These are phyloP conservation scores for Hymenopus coronatus DNA, from an alignment of 2,888 invertebrate genomes.

Conservation along the genomic window DNA sequence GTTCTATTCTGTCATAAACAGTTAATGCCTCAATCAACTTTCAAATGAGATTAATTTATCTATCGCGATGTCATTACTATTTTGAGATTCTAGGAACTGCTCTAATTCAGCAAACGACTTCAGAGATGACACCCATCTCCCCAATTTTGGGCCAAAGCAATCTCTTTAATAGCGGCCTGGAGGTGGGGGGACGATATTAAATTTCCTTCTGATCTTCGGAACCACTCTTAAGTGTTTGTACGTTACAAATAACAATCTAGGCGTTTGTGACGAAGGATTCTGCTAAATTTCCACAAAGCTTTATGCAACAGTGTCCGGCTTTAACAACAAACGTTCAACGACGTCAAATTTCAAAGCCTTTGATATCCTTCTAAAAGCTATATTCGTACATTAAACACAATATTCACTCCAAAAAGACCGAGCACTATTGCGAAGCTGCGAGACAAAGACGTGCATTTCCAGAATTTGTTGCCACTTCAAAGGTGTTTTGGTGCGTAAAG, in stretches of 20 bases:
- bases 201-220: neutral
- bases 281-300: neutral
- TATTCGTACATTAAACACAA: neutral
- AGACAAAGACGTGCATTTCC: neutral
- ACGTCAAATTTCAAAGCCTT: neutral
- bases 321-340: neutral
- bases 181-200: neutral
- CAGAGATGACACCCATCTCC: too few species aligned
- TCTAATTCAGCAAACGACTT: too few species aligned
- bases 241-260: neutral
- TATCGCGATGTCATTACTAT: too few species aligned
- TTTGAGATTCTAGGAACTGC: too few species aligned
- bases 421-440: neutral
- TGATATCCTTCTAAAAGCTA: neutral
- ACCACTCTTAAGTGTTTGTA: neutral
- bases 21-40: too few species aligned
- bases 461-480: neutral
- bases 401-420: neutral
- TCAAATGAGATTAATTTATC: too few species aligned
- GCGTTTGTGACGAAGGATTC: too few species aligned
- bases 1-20: too few species aligned
- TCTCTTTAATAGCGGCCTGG: neutral
- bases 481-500: neutral
- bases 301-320: neutral
- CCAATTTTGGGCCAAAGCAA: neutral